A percentile compares a stretch with the other conserved stretches of the same genome.
Evolutionary conservation across 1,140 invertebrate genomes (phyloP).

Genomic region (Oreohelix idahoensis): DNA sequence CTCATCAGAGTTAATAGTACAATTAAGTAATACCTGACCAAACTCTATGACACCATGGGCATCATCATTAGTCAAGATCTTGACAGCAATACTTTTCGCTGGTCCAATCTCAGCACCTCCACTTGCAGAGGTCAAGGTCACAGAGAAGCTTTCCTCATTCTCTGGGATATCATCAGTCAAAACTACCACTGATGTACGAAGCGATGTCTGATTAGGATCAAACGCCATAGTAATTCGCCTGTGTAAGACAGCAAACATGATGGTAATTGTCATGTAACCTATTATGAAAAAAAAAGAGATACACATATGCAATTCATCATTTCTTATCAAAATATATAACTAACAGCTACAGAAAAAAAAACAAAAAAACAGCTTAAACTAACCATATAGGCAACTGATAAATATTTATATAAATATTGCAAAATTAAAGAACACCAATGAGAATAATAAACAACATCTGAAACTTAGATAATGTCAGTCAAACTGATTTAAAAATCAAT

Average conservation of each 20-base stretch:
- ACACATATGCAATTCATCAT: too few species aligned
- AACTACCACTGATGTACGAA: conserved; percentile 57
- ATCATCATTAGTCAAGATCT: conserved; percentile 70
- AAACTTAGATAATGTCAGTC: too few species aligned
- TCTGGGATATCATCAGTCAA: conserved; percentile 66
- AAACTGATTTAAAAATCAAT: too few species aligned
- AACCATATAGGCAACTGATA: too few species aligned
- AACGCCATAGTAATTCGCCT: conserved; percentile 67
- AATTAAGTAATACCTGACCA: conserved; percentile 33
- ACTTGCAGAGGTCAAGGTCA: conserved; percentile 54
- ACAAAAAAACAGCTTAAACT: too few species aligned
- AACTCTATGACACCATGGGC: conserved; percentile 70
- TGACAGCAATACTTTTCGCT: conserved; percentile 55
- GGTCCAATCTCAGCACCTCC: conserved; percentile 64
- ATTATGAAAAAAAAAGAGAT: too few species aligned
- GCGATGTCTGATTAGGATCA: conserved; percentile 53
- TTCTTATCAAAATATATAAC: too few species aligned
- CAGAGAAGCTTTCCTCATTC: conserved; percentile 67
- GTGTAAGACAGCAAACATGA: not conserved
- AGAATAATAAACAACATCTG: too few species aligned
- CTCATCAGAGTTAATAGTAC: too few species aligned
- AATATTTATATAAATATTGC: too few species aligned
- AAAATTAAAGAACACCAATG: too few species aligned
- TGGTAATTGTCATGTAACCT: not conserved
- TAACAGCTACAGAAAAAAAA: too few species aligned